Evolutionary conservation across 2,113 vertebrate genomes (phyloP).

Genomic region (Heptranchias perlo): DNA sequence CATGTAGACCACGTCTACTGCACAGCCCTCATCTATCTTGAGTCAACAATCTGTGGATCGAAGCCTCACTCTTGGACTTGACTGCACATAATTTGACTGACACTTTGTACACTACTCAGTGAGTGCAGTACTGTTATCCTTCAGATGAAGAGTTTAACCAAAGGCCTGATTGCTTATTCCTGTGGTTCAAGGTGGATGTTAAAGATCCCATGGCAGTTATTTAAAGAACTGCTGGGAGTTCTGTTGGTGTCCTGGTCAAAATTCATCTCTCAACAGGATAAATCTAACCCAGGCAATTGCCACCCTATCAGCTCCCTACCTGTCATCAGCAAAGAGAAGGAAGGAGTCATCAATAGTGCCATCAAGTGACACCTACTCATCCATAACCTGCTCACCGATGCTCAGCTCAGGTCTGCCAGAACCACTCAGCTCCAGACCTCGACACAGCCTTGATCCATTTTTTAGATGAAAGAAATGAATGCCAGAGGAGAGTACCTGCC

Average conservation of each 20-base stretch:
- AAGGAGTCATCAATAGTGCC: neutral
- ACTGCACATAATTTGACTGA: neutral
- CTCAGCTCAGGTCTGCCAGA: neutral
- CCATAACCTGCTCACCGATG: neutral
- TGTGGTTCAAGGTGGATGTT: neutral
- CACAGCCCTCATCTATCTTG: too few species aligned
- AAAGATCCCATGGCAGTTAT: too few species aligned
- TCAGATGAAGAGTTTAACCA: neutral
- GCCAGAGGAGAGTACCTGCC: too few species aligned
- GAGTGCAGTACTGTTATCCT: neutral
- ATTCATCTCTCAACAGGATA: neutral
- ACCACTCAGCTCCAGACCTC: neutral
- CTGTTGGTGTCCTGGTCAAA: neutral
- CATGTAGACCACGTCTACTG: too few species aligned
- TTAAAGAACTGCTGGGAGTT: too few species aligned
- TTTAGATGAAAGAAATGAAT: too few species aligned
- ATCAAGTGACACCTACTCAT: neutral
- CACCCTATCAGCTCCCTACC: neutral
- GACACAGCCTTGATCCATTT: neutral
- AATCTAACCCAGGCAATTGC: neutral
- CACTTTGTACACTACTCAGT: neutral
- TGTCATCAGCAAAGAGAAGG: neutral
- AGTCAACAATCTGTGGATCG: neutral
- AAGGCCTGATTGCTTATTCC: neutral
- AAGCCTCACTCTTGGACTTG: neutral